Evolutionary conservation across 1,140 invertebrate genomes (phyloP).

Genomic region (Caenorhabditis elegans): DNA sequence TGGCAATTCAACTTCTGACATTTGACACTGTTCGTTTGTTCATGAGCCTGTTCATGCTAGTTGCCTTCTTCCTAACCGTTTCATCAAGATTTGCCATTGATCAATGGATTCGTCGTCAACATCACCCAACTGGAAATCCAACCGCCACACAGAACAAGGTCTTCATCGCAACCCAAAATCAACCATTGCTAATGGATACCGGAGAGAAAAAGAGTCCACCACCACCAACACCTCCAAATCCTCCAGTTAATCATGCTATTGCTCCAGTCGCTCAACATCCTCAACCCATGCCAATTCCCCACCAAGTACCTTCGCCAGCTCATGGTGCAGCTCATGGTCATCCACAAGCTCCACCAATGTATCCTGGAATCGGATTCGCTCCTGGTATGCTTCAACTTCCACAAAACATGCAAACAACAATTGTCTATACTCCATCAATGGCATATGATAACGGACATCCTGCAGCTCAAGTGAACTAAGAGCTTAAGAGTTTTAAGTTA

Average conservation of each 20-base stretch:
- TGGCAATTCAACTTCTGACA: background rate
- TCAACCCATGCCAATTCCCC: background rate
- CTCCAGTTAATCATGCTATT: background rate
- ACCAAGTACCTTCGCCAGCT: background rate
- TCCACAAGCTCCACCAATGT: background rate
- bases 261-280: background rate
- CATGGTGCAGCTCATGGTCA: background rate
- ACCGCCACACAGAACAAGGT: background rate
- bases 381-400: conserved; percentile 1
- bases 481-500: background rate
- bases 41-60: background rate
- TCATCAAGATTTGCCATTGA: background rate
- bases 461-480: background rate
- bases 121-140: background rate
- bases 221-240: background rate
- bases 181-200: background rate
- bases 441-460: background rate
- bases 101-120: background rate
- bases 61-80: background rate
- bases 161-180: background rate
- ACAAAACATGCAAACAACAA: conserved; percentile 3
- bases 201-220: conserved; percentile 9
- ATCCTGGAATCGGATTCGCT: conserved; percentile 15
- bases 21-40: background rate
- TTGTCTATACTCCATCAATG: conserved; percentile 12